Evolutionary conservation across 2,113 vertebrate genomes (phyloP), one percentile per base, ranked within the genome.

Genomic region (Callipepla squamata): DNA sequence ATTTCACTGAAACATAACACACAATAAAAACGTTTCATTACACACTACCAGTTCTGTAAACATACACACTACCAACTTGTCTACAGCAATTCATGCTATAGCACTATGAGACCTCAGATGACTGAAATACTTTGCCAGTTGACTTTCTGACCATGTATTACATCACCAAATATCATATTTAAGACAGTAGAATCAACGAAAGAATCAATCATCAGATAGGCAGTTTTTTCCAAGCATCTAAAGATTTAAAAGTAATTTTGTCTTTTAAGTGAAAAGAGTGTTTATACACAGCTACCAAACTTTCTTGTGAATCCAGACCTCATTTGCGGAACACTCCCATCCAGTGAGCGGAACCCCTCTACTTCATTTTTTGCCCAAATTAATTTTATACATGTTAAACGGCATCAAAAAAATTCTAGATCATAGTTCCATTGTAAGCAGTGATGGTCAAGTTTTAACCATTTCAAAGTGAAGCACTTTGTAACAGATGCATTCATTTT

Each of bases 161-260:
- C 45, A 89, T 80, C 32, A 67, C 15, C 51, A 85, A 85, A 6
- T 34, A 66, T 11, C 20, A 1, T 8, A 80, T 42, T 77, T 34
- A 68, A 65, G 73, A 42, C 57, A 92, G 50, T 7, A 96, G 15
- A 86, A 80, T 32, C 51, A 83, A 75, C 22, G 3, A 87, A 89
- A 85, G 28, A 15, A 78, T 21, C 62, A 61, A 30, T 8, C 36
- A 72, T n/a, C 26, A 58, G 20, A 34, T 18, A 67, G 9, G 17
- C 28, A 76, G 58, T 7, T 3, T 66, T 36, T 36, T 91, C 59
- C 63, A 45, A 77, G 34, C 21, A 87, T 61, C 81, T 11, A 83
- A 51, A 48, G 38, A 81, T 61, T 83, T 10, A 83, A 48, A 48
- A 50, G 38, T 12, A 11, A 28, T 58, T 89, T 94, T 65, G 51